Evolutionary conservation across 2,797 vertebrate genomes (phyloP).

Genomic region (Centropyge bicolor): DNA sequence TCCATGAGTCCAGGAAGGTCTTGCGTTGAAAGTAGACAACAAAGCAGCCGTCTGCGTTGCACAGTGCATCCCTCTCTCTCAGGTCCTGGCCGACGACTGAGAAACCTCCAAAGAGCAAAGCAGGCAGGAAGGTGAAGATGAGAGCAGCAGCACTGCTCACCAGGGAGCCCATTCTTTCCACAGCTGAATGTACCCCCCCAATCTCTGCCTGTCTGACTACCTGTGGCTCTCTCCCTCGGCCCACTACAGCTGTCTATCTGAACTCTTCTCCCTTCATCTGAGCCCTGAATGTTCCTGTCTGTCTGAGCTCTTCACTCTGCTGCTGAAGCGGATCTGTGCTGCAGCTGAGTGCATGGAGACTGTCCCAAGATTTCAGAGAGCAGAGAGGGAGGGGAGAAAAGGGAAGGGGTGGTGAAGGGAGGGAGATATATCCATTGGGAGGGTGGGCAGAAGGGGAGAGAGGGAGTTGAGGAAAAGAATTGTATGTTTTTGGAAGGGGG

Average conservation of each 20-base stretch:
- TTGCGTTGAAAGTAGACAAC: constrained; percentile 86
- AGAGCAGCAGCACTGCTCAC: constrained; percentile 40
- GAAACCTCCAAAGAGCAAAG: constrained; percentile 64
- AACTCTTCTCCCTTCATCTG: constrained; percentile 59
- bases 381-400: constrained; percentile 55
- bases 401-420: constrained; percentile 23
- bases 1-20: constrained; percentile 90
- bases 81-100: constrained; percentile 76
- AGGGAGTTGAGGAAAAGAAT: constrained; percentile 53
- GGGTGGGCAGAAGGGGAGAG: constrained; percentile 38
- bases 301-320: constrained; percentile 52
- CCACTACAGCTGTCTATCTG: constrained; percentile 34
- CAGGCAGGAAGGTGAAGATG: constrained; percentile 61
- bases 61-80: constrained; percentile 84
- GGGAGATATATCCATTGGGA: constrained; percentile 33
- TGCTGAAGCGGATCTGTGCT: constrained; percentile 67
- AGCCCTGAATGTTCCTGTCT: constrained; percentile 20
- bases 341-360: constrained; percentile 73
- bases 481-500: constrained; percentile 68
- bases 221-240: constrained; percentile 1
- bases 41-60: constrained; percentile 86
- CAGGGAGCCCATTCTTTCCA: constrained; percentile 69
- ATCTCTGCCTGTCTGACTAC: constrained; percentile 6
- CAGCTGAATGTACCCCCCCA: constrained; percentile 14
- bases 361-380: constrained; percentile 66